phyloP scores from a whole-genome alignment of 1,140 invertebrate species.

The Lepeophtheirus salmonis region DNA sequence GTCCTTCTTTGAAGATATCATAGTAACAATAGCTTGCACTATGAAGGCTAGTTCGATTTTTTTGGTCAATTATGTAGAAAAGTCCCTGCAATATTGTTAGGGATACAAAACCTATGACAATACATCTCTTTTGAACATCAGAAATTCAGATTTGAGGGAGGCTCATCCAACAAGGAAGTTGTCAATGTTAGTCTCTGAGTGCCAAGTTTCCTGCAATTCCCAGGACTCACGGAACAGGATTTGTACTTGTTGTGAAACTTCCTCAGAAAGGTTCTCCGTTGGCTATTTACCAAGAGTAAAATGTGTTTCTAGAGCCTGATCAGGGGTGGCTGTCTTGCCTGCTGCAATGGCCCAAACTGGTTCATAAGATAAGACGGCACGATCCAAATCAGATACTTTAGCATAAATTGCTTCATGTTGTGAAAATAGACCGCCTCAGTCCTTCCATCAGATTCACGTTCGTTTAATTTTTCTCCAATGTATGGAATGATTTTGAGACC shows the following conservation, averaged over 20 bases:
- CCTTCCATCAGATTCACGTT: slow-evolving; percentile 79
- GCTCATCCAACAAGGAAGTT: slow-evolving; percentile 97
- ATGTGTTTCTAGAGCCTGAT: slow-evolving; percentile 47
- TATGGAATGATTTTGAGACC: slow-evolving; percentile 64
- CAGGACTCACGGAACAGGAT: slow-evolving; percentile 92
- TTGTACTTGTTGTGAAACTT: slow-evolving; percentile 51
- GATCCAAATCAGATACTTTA: slow-evolving; percentile 50
- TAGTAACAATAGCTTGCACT: too few species aligned
- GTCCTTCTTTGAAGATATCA: too few species aligned
- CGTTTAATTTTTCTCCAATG: slow-evolving; percentile 90
- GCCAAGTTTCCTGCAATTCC: slow-evolving; percentile 71
- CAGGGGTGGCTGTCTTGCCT: slow-evolving; percentile 86
- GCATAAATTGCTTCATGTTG: slow-evolving; percentile 35
- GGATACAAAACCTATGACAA: too few species aligned
- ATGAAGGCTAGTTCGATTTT: too few species aligned
- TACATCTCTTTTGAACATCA: too few species aligned
- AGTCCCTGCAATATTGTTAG: too few species aligned
- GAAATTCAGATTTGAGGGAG: slow-evolving; percentile 92
- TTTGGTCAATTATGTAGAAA: too few species aligned
- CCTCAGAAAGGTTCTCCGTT: slow-evolving; percentile 49
- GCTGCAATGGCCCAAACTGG: slow-evolving; percentile 99
- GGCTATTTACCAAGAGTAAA: slow-evolving; percentile 66
- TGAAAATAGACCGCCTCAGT: slow-evolving; percentile 85
- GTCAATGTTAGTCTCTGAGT: slow-evolving; percentile 85
- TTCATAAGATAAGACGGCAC: slow-evolving; percentile 93